Evolutionary conservation across 2,888 invertebrate species (phyloP), one percentile per base, ranked within the genome.

Genomic region (Ornithoptera priamus): DNA sequence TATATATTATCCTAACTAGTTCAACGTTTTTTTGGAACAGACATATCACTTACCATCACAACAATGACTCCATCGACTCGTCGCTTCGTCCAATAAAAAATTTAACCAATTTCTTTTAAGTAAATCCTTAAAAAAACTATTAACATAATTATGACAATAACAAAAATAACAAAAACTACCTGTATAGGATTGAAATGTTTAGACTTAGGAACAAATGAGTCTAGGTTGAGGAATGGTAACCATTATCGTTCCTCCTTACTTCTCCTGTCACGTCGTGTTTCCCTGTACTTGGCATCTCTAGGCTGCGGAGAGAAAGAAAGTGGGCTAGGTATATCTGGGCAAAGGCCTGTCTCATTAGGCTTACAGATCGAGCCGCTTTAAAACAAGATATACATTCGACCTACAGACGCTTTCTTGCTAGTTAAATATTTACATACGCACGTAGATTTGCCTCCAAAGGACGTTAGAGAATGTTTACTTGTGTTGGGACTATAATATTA

Each of bases 181-280:
- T 8, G 8, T 42, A 12, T 0, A 10, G 42, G 12, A 8, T 42
- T 46, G 1, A 15, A 46, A 46, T 46, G 46, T 46, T 46, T 36
- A 46, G 39, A 46, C 50, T 20, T 46, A 58, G 39, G 7, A 50
- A n/a, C 58, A 10, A 56, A 69, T 20, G 15, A 8, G 63, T 68
- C 50, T 62, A 30, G 39, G 24, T 39, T 39, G 24, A 24, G 61
- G 42, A 65, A 65, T 60, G 18, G 50, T 20, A 22, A 66, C 62
- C 57, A 61, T 59, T 70, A 70, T 58, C 62, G 63, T 60, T 58
- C 59, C 63, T 70, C 63, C 70, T 70, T 70, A 53, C 63, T 66
- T 63, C 70, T 67, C 70, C 70, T 70, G 70, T 70, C 70, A 70
- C 70, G 67, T 67, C 15, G 62, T 66, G 56, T 67, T 70, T 70